Conservation (phyloP, 2,113 vertebrate species). For the Stegostoma tigrinum region DNA sequence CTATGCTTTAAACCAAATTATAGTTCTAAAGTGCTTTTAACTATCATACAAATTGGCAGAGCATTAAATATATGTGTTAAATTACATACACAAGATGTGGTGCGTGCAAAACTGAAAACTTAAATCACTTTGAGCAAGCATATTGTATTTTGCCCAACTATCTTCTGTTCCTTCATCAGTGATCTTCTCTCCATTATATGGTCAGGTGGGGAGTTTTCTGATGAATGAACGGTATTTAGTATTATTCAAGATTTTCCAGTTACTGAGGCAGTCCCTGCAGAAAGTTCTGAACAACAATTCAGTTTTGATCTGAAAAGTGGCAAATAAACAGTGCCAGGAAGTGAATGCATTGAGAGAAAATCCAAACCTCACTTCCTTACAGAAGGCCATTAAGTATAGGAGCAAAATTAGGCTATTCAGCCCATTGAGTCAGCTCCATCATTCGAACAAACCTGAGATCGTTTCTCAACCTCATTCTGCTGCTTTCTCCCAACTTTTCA, state of each 20-base stretch:
- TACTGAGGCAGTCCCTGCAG: neutral
- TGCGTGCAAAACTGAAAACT: neutral
- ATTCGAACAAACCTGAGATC: too few relatives aligned
- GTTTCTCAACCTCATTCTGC: too few relatives aligned
- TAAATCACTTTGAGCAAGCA: neutral
- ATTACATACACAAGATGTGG: neutral
- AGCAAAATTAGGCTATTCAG: too few relatives aligned
- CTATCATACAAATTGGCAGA: neutral
- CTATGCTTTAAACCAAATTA: neutral
- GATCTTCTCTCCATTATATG: neutral
- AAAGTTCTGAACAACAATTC: neutral
- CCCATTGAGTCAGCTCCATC: too few relatives aligned
- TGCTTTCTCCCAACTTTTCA: too few relatives aligned
- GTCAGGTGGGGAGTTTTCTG: neutral
- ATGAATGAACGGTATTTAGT: neutral
- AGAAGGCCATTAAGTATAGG: too few relatives aligned
- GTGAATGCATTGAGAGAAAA: neutral
- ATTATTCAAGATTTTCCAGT: neutral
- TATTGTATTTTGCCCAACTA: neutral
- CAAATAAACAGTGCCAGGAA: too few relatives aligned
- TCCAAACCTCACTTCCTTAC: neutral
- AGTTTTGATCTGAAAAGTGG: neutral
- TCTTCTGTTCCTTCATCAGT: neutral
- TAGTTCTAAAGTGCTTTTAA: neutral
- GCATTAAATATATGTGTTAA: neutral